These are phyloP conservation scores for Oncorhynchus masou DNA, from an alignment of 2,113 vertebrate genomes.

Conservation along the genomic window DNA sequence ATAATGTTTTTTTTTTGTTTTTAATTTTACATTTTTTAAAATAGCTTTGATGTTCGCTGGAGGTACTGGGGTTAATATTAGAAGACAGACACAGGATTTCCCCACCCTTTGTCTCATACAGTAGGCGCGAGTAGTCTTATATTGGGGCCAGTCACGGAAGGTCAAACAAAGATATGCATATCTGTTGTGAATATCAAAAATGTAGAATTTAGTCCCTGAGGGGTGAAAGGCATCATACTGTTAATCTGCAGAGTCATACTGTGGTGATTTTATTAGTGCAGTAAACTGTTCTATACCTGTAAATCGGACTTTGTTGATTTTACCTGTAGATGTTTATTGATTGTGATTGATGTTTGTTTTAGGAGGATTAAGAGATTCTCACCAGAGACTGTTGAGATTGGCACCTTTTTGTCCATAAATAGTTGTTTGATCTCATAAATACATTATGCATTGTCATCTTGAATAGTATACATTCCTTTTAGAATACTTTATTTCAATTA, in stretches of 20 bases:
- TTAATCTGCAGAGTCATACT: neutral
- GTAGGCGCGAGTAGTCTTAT: neutral
- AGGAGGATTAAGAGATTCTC: too few relatives aligned
- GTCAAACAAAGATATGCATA: slow-evolving; percentile 24
- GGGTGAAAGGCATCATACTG: neutral
- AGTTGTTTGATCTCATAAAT: too few relatives aligned
- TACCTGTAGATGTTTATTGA: neutral
- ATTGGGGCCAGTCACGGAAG: slow-evolving; percentile 20
- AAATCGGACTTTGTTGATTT: neutral
- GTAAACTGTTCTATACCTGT: neutral
- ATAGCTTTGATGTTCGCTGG: neutral
- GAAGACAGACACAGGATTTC: slow-evolving; percentile 4
- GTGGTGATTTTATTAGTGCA: neutral
- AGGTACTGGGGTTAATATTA: slow-evolving; percentile 36
- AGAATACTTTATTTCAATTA: too few relatives aligned
- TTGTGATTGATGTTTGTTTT: too few relatives aligned
- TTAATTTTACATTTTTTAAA: too few relatives aligned
- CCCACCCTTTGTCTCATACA: slow-evolving; percentile 26
- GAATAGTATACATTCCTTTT: neutral
- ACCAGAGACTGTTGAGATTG: too few relatives aligned
- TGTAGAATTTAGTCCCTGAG: neutral
- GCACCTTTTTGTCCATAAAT: too few relatives aligned
- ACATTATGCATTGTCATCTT: neutral
- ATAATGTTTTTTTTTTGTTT: too few relatives aligned
- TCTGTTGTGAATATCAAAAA: neutral